Evolutionary conservation across 1,140 invertebrate genomes (phyloP).

Genomic region (Ditylenchus dipsaci): DNA sequence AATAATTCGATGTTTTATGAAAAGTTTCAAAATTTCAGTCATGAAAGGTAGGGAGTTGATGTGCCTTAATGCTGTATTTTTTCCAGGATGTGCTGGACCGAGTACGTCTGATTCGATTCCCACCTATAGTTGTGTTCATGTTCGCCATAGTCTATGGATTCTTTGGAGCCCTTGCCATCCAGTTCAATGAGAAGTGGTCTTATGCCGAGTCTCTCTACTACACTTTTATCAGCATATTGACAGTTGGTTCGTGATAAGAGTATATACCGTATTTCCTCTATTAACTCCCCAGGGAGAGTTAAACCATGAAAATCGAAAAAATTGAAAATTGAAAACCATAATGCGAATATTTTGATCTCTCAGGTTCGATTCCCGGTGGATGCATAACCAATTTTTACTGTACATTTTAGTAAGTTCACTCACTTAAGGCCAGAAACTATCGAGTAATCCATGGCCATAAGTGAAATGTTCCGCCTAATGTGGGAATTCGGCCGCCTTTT

Average conservation of each 20-base stretch:
- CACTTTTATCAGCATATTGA: slow-evolving; percentile 56
- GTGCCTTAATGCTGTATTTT: too few relatives aligned
- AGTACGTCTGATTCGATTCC: slow-evolving; percentile 53
- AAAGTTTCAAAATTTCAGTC: slow-evolving; percentile 14
- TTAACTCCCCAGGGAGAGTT: slow-evolving; percentile 7
- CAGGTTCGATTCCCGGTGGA: too few relatives aligned
- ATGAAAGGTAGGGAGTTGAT: neutral
- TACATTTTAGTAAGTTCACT: too few relatives aligned
- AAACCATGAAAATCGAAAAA: neutral
- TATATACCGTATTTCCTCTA: neutral
- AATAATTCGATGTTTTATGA: too few relatives aligned
- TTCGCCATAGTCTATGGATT: slow-evolving; percentile 54
- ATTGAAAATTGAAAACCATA: neutral
- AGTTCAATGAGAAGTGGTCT: slow-evolving; percentile 49
- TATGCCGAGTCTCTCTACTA: slow-evolving; percentile 55
- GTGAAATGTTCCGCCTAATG: too few relatives aligned
- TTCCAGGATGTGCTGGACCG: slow-evolving; percentile 52
- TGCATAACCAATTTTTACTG: too few relatives aligned
- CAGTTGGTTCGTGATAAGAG: slow-evolving; percentile 43
- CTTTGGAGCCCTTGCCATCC: slow-evolving; percentile 48
- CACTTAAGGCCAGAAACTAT: too few relatives aligned
- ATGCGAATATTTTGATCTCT: too few relatives aligned
- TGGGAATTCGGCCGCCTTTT: too few relatives aligned
- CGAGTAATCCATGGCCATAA: too few relatives aligned
- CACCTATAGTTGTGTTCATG: slow-evolving; percentile 52